phyloP scores from a whole-genome alignment of 1,140 invertebrate genomes.

The Drosophila santomea region DNA sequence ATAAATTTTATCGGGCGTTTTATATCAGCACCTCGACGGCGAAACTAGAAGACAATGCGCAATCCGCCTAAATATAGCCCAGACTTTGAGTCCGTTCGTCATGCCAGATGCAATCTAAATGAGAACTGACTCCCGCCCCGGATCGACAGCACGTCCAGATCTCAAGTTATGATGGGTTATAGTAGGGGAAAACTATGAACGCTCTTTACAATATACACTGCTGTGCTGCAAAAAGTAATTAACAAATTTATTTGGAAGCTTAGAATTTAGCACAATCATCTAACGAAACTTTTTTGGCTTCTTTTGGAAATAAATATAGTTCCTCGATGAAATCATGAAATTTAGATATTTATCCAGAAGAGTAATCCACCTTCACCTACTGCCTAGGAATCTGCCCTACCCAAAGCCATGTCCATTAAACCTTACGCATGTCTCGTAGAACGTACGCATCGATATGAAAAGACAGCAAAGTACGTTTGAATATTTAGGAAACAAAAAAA shows the following conservation, averaged over 20 bases:
- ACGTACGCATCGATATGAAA: slow-evolving; percentile 39
- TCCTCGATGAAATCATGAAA: background rate
- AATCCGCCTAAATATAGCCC: slow-evolving; percentile 50
- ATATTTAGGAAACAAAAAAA: slow-evolving; percentile 44
- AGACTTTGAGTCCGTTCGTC: slow-evolving; percentile 26
- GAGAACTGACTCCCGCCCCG: slow-evolving; percentile 23
- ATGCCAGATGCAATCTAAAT: slow-evolving; percentile 42
- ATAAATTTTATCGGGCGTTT: slow-evolving; percentile 68
- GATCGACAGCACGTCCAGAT: slow-evolving; percentile 42
- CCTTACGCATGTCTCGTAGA: slow-evolving; percentile 25
- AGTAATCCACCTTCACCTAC: background rate
- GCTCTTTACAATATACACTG: background rate
- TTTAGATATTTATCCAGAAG: background rate
- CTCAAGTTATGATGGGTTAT: slow-evolving; percentile 37
- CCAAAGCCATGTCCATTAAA: slow-evolving; percentile 8
- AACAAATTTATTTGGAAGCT: no score
- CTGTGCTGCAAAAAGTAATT: no score
- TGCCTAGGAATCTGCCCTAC: background rate
- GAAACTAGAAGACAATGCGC: slow-evolving; percentile 27
- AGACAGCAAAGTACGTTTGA: slow-evolving; percentile 54
- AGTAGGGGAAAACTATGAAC: slow-evolving; percentile 6
- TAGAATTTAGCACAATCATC: no score
- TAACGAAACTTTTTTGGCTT: no score
- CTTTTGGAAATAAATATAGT: no score
- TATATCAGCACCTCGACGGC: slow-evolving; percentile 45